Conservation (phyloP, 2,113 vertebrate species). For the Synodontis membranacea region DNA sequence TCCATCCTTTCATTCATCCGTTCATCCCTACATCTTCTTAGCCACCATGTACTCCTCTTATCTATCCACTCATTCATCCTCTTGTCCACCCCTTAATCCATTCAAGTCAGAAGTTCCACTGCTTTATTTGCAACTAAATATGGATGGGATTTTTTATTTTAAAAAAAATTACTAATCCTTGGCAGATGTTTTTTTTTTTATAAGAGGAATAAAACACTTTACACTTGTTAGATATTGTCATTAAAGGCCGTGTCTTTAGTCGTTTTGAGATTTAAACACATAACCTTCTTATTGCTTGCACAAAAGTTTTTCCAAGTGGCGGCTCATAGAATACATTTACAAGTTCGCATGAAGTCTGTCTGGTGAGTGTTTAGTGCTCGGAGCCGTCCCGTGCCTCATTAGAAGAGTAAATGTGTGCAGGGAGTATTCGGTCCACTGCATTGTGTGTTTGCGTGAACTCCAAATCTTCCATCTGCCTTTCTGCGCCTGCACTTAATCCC, state of each 20-base stretch:
- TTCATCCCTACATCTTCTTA: too few relatives aligned
- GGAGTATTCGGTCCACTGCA: constrained; percentile 61
- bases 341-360: neutral
- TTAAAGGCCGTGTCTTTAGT: neutral
- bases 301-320: neutral
- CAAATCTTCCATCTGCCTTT: constrained; percentile 44
- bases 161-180: neutral
- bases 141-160: too few relatives aligned
- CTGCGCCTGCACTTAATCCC: constrained; percentile 62
- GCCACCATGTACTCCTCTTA: neutral
- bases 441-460: constrained; percentile 52
- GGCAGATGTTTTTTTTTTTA: too few relatives aligned
- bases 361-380: neutral
- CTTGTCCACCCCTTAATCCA: neutral
- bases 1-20: neutral
- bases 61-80: neutral
- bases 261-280: neutral
- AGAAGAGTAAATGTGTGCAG: constrained; percentile 57
- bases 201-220: neutral
- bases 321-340: neutral
- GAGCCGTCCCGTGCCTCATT: constrained; percentile 43
- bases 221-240: neutral
- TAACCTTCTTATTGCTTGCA: neutral
- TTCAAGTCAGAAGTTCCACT: too few relatives aligned
- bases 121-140: too few relatives aligned